These are phyloP conservation scores for Armadillidium nasatum DNA, from an alignment of 1,140 invertebrate species.

Conservation along the genomic window DNA sequence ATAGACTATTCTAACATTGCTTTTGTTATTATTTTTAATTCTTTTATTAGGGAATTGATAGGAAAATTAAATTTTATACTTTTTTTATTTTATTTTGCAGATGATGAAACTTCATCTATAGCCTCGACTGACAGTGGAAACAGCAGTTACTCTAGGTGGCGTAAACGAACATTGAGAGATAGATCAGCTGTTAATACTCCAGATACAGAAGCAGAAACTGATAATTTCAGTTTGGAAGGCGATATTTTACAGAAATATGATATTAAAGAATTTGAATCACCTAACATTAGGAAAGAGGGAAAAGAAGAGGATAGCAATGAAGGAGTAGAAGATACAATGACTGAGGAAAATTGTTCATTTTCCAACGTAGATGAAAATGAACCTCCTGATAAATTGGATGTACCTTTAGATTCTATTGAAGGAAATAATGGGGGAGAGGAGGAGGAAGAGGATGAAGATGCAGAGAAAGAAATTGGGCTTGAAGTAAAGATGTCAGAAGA, in stretches of 20 bases:
- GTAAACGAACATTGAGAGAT: constrained; percentile 28
- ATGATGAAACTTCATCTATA: constrained; percentile 40
- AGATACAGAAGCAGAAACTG: constrained; percentile 35
- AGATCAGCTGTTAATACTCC: constrained; percentile 33
- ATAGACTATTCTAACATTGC: no score
- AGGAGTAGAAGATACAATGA: constrained; percentile 14
- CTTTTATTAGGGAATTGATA: not conserved
- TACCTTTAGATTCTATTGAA: constrained; percentile 18
- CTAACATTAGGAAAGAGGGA: constrained; percentile 10
- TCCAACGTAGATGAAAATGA: not conserved
- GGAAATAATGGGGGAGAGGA: constrained; percentile 47
- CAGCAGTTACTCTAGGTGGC: constrained; percentile 18
- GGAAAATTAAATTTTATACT: not conserved
- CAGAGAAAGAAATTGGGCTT: not conserved
- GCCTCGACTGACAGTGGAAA: constrained; percentile 35
- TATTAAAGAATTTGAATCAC: no score
- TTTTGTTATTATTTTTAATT: not conserved
- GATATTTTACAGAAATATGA: constrained; percentile 1
- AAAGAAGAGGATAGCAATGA: constrained; percentile 17
- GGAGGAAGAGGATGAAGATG: constrained; percentile 14
- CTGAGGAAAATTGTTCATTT: not conserved
- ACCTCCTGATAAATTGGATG: not conserved
- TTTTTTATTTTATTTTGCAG: constrained; percentile 14
- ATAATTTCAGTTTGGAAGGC: constrained; percentile 27
- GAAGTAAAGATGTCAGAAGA: constrained; percentile 7